Base-by-base conservation (phyloP, 2,113 vertebrate species). In the Hystrix cristata region DNA sequence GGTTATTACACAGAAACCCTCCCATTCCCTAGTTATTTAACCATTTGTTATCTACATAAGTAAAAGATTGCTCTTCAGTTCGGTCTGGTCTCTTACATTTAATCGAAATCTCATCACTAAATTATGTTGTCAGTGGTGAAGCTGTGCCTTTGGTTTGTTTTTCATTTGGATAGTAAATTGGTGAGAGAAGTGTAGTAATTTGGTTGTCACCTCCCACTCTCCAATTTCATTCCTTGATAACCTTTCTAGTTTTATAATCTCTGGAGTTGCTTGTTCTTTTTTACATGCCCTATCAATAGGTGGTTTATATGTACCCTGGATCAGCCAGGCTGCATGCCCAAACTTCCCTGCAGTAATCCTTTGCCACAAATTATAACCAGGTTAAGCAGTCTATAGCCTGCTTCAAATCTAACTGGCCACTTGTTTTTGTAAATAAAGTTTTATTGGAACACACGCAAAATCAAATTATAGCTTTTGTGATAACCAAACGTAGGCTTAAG, bases 1-100 rank as follows among this genome's bases (percentile, higher is more conserved):
- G 92, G 79, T 98, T 97, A 97, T 98, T 98, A 98, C 96, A 57
- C n/a, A 96, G 86, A 96, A 94, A 80, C 95, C 88, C 86, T 74
- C 7, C 25, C 38, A 15, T 81, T 97, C 29, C 81, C 95, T 98
- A 94, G 98, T 98, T 98, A 98, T 97, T 97, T 97, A 96, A 67
- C 85, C 65, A 62, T 98, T 98, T 98, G 53, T 97, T 97, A 55
- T 90, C 71, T 96, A 53, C 55, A 67, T 96, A 55, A 91, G 97
- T 79, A 97, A 94, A 53, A 86, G 23, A 82, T 97, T 83, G 74
- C 76, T 96, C 91, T 97, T 95, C 71, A 65, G 1, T 88, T 90
- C 96, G 94, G 13, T 76, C 87, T 94, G 43, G 27, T n/a, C 46
- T 59, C 93, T 98, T 96, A 38, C 53, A 1, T 23, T 85, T 90